These are phyloP conservation scores for Julus scandinavius DNA, from an alignment of 2,888 invertebrate species.

Conservation along the genomic window DNA sequence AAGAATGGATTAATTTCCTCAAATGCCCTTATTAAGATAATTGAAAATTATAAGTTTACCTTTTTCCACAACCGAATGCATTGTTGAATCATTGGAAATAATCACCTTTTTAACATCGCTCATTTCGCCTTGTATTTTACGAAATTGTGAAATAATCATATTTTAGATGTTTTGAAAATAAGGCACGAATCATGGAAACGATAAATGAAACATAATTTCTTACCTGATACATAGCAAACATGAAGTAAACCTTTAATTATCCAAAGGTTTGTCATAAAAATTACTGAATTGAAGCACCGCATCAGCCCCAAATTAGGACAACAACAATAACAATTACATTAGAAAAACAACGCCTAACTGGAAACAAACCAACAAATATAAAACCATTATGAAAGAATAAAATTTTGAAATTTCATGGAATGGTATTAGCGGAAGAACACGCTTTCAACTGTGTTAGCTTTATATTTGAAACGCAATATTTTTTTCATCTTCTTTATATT, in stretches of 20 bases:
- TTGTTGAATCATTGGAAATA: neutral
- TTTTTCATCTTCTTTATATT: neutral
- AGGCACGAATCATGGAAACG: neutral
- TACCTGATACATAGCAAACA: neutral
- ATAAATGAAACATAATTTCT: neutral
- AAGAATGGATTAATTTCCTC: neutral
- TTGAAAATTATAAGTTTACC: neutral
- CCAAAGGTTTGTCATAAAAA: neutral
- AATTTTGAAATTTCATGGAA: neutral
- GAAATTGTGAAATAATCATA: neutral
- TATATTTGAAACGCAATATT: neutral
- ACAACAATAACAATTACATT: neutral
- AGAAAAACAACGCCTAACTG: neutral
- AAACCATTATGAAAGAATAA: neutral
- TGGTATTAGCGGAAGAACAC: too few relatives aligned
- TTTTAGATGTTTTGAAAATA: neutral
- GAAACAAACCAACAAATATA: neutral
- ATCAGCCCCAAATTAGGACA: neutral
- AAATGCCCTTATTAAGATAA: neutral
- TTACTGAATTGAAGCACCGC: neutral
- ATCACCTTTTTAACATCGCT: neutral
- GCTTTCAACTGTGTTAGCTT: neutral
- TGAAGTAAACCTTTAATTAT: neutral
- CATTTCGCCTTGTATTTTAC: neutral
- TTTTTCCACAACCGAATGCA: neutral